These are phyloP conservation scores for Drosophila nigritarsus DNA, from an alignment of 2,888 invertebrate genomes.

Conservation along the genomic window DNA sequence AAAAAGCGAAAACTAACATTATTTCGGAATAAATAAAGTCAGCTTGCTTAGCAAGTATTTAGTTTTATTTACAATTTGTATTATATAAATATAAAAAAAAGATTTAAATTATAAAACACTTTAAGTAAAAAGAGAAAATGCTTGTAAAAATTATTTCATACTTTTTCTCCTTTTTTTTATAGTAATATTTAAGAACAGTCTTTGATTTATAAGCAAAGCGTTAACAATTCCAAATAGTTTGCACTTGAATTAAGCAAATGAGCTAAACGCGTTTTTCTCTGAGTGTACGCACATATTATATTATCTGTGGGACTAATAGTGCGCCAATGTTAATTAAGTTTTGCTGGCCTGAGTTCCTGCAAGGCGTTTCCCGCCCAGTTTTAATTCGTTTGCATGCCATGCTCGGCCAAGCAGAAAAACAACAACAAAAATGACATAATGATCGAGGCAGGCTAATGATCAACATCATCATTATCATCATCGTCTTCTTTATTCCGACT, in stretches of 20 bases:
- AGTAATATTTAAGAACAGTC: background rate
- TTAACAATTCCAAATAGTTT: background rate
- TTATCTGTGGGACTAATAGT: constrained; percentile 16
- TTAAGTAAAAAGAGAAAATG: background rate
- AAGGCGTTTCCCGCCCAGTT: constrained; percentile 47
- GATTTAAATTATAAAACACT: background rate
- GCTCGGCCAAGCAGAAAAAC: constrained; percentile 74
- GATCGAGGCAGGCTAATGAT: constrained; percentile 50
- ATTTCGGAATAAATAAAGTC: background rate
- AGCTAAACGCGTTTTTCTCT: background rate
- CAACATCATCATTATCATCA: constrained; percentile 31
- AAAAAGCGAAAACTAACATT: background rate
- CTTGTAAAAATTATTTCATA: background rate
- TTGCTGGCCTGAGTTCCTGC: constrained; percentile 47
- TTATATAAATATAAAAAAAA: background rate
- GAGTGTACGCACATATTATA: background rate
- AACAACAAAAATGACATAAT: constrained; percentile 72
- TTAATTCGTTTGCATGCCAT: constrained; percentile 79
- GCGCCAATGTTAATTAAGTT: constrained; percentile 72
- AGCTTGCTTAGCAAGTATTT: background rate
- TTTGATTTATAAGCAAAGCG: background rate
- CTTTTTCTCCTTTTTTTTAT: background rate
- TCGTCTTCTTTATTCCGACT: constrained; percentile 18
- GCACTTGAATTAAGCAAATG: background rate
- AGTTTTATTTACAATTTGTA: background rate